Base-by-base conservation (phyloP, 2,113 vertebrate genomes). In the Hepsetus odoe region DNA sequence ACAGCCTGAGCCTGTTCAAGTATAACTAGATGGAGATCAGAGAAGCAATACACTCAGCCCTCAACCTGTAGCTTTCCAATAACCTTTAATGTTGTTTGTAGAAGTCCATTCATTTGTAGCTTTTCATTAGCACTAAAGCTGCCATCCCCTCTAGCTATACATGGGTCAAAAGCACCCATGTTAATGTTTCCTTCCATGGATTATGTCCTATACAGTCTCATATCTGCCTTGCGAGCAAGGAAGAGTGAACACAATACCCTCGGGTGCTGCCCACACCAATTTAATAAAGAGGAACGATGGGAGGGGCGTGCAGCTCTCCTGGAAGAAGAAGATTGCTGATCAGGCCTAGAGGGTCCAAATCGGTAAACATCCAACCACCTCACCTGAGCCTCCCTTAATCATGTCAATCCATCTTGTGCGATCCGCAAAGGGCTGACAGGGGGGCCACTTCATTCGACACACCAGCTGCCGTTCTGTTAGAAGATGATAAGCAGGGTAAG, bases 261-360 rank as follows among this genome's bases (percentile, higher is more conserved):
- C 30, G 66, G 82, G 82, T 86, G 84, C 76, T 80, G 77, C 77
- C 70, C 66, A 72, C 80, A 80, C 59, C 85, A 71, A 56, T 77
- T 83, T 82, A 75, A 77, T 65, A 82, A 85, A 73, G 79, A 74
- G 69, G 72, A 84, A 77, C 62, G 76, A 85, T 85, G 84, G 84
- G 84, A 85, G 84, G 83, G 80, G 84, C 32, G 64, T 85, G 84
- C 84, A 82, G 84, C 77, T 85, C 84, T 85, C 80, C 84, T 80
- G 84, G 81, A 83, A 80, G 84, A 85, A 82, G 84, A 80, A 80
- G 78, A 78, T 80, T 76, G 77, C 84, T 77, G 84, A 80, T 85
- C 84, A 82, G 81, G 69, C 72, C 76, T 76, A 86, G 68, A 83
- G 79, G 79, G 72, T 70, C 70, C 67, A 72, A 82, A 82, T 77